Conservation (phyloP, 2,113 vertebrate genomes). For the Marmota flaviventris region DNA sequence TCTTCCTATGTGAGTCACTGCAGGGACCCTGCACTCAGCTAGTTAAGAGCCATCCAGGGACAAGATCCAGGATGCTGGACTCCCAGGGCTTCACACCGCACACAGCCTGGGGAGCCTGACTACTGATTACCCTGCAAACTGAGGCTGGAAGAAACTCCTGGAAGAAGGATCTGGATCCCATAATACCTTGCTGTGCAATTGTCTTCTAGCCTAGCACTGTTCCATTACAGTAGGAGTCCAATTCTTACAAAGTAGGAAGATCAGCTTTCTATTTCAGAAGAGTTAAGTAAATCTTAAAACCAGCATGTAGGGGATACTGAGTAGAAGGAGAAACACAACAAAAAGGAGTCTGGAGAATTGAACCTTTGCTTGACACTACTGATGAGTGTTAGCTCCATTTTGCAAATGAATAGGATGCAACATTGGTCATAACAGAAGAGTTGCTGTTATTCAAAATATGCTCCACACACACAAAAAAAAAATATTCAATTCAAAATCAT, state of each 20-base stretch:
- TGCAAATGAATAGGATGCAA: neutral
- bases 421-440: neutral
- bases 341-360: neutral
- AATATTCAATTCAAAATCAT: neutral
- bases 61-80: neutral
- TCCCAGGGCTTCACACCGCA: neutral
- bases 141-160: neutral
- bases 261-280: neutral
- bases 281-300: neutral
- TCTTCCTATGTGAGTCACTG: neutral
- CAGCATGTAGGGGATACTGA: neutral
- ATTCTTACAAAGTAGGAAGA: neutral
- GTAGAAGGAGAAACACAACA: constrained; percentile 5
- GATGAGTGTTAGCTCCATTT: neutral
- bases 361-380: neutral
- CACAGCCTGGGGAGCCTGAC: neutral
- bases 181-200: neutral
- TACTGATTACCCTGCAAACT: neutral
- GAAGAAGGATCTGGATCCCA: neutral
- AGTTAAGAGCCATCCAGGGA: neutral
- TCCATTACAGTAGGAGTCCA: neutral
- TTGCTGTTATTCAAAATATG: neutral
- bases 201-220: neutral
- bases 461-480: neutral
- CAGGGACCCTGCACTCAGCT: too few relatives aligned